Percentiles rank a stretch among this genome's conserved stretches.
These are phyloP conservation scores for Ligdia adustata DNA, from an alignment of 2,888 invertebrate genomes.

Conservation along the genomic window DNA sequence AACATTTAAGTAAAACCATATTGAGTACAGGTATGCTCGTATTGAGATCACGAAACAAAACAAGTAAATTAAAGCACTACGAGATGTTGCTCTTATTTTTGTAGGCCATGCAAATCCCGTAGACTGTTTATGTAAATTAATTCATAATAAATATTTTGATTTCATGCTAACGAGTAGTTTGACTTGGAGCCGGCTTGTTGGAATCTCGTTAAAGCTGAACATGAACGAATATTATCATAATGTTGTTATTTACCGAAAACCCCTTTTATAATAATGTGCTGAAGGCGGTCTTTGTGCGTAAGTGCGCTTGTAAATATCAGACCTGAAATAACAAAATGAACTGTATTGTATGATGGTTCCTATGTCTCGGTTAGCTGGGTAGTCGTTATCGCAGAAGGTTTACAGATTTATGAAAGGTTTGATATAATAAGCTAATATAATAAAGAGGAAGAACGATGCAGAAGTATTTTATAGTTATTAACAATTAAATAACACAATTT, in stretches of 20 bases:
- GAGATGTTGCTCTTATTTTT: constrained; percentile 37
- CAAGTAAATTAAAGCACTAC: background rate
- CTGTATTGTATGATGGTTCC: constrained; percentile 6
- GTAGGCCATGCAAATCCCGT: constrained; percentile 64
- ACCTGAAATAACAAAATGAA: constrained; percentile 23
- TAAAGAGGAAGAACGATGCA: no score
- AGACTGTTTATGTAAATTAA: constrained; percentile 75
- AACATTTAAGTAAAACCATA: no score
- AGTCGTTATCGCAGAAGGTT: constrained; percentile 1
- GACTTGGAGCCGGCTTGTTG: constrained; percentile 61
- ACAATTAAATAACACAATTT: no score
- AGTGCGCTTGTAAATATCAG: constrained; percentile 22
- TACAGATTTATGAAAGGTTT: constrained; percentile 7
- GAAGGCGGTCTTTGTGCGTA: constrained; percentile 27
- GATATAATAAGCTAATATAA: no score
- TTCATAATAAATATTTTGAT: constrained; percentile 81
- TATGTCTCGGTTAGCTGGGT: constrained; percentile 16
- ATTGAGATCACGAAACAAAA: background rate
- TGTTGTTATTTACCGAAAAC: constrained; percentile 67
- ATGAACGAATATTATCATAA: constrained; percentile 71
- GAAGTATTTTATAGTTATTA: no score
- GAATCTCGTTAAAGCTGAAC: constrained; percentile 71
- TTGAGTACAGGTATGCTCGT: no score
- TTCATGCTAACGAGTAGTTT: constrained; percentile 74
- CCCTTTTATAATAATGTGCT: constrained; percentile 29